These are phyloP conservation scores for Gadopsis marmoratus DNA, from an alignment of 2,797 vertebrate genomes.

Conservation along the genomic window DNA sequence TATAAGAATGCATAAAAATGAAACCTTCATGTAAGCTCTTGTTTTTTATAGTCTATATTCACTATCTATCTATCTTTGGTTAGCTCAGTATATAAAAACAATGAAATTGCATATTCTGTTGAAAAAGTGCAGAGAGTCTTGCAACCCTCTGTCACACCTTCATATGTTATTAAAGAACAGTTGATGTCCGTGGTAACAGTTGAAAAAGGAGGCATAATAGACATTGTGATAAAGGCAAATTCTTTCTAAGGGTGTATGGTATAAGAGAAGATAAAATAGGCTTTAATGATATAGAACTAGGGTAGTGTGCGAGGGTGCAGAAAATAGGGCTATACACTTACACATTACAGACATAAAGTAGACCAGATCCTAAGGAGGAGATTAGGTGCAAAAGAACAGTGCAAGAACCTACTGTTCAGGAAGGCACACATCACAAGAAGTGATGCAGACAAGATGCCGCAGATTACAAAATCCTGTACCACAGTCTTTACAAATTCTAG, in stretches of 20 bases:
- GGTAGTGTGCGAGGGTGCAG: slow-evolving; percentile 29
- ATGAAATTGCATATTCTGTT: not conserved
- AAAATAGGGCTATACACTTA: slow-evolving; percentile 13
- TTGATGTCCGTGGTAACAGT: not conserved
- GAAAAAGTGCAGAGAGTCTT: slow-evolving; percentile 28
- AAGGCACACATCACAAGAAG: slow-evolving; percentile 24
- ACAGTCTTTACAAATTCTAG: not conserved
- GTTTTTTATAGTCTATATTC: not conserved
- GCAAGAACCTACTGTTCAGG: not conserved
- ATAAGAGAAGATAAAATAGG: slow-evolving; percentile 14
- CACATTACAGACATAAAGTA: slow-evolving; percentile 11
- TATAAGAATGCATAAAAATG: not conserved
- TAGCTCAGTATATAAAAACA: slow-evolving; percentile 6
- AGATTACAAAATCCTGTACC: not conserved
- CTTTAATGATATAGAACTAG: not conserved
- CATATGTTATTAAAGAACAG: not conserved
- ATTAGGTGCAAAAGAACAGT: slow-evolving; percentile 13
- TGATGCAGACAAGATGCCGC: slow-evolving; percentile 4
- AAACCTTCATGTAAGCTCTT: slow-evolving; percentile 3
- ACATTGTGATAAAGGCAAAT: slow-evolving; percentile 9
- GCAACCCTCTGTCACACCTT: not conserved
- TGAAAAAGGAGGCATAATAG: not conserved
- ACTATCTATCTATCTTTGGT: slow-evolving; percentile 42
- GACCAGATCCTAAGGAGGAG: not conserved
- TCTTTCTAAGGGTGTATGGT: slow-evolving; percentile 10